These are phyloP conservation scores for Macquaria ambigua DNA, from an alignment of 2,113 vertebrate species.

Conservation along the genomic window DNA sequence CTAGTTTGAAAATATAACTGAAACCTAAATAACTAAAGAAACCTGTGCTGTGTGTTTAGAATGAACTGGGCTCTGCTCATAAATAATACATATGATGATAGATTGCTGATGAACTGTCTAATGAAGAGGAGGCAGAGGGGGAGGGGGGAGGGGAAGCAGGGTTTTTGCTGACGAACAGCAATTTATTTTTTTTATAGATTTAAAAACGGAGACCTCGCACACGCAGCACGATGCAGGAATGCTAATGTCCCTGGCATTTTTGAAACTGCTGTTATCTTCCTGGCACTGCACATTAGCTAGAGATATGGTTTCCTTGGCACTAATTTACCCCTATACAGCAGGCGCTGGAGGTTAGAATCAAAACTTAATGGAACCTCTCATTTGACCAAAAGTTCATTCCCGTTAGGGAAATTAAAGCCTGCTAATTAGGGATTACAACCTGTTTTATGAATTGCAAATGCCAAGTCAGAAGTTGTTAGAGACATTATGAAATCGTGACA, in stretches of 20 bases:
- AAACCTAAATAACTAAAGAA: constrained; percentile 64
- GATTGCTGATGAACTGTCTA: constrained; percentile 83
- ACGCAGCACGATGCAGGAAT: constrained; percentile 54
- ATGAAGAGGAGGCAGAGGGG: constrained; percentile 71
- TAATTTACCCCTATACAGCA: constrained; percentile 54
- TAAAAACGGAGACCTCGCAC: constrained; percentile 65
- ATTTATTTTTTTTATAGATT: constrained; percentile 68
- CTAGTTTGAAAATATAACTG: constrained; percentile 43
- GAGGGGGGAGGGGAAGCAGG: not conserved
- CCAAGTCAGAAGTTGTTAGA: constrained; percentile 34
- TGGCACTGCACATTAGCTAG: constrained; percentile 63
- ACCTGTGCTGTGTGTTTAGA: constrained; percentile 55
- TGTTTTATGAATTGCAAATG: constrained; percentile 61
- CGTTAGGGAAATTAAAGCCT: constrained; percentile 65
- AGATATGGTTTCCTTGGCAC: constrained; percentile 67
- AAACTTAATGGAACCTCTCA: constrained; percentile 70
- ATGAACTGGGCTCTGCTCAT: constrained; percentile 66
- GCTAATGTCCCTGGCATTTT: constrained; percentile 77
- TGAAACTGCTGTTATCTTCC: constrained; percentile 71
- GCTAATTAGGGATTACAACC: constrained; percentile 68
- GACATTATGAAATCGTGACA: constrained; percentile 24
- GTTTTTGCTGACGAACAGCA: constrained; percentile 76
- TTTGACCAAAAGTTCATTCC: constrained; percentile 76
- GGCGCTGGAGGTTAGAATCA: constrained; percentile 59
- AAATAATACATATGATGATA: constrained; percentile 80